A percentile compares a stretch with the other conserved stretches of the same genome.
These are phyloP conservation scores for Caradrina kadenii DNA, from an alignment of 2,888 invertebrate genomes.

Conservation along the genomic window DNA sequence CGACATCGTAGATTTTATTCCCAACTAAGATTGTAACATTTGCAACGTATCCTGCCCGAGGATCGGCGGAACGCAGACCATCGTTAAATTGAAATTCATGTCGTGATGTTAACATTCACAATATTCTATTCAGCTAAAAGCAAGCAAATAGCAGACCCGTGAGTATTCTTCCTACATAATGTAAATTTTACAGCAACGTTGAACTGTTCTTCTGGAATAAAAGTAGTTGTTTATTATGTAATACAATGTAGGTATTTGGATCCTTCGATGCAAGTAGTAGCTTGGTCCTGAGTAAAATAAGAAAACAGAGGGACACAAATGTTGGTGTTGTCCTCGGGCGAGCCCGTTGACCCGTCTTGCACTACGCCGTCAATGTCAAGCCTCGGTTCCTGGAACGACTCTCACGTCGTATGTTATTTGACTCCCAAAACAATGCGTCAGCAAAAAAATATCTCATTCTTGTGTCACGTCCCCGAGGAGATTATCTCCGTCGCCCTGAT, in stretches of 20 bases:
- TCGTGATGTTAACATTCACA: conserved; percentile 73
- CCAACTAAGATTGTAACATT: conserved; percentile 69
- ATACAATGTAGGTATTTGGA: conserved; percentile 50
- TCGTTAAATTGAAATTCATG: conserved; percentile 80
- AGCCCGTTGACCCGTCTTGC: conserved; percentile 48
- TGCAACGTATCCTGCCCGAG: conserved; percentile 54
- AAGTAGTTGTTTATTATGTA: conserved; percentile 58
- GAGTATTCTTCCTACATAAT: conserved; percentile 69
- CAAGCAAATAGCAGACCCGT: conserved; percentile 67
- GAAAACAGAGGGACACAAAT: conserved; percentile 5
- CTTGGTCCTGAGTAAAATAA: conserved; percentile 19
- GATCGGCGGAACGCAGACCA: conserved; percentile 63
- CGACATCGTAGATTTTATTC: conserved; percentile 67
- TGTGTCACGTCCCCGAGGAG: conserved; percentile 81
- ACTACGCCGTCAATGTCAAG: conserved; percentile 64
- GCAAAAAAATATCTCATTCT: conserved; percentile 80
- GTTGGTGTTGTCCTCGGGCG: conserved; percentile 15
- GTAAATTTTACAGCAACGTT: conserved; percentile 68
- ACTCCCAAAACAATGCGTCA: conserved; percentile 83
- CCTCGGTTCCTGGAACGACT: conserved; percentile 63
- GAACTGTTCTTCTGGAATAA: conserved; percentile 61
- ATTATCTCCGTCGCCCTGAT: conserved; percentile 79
- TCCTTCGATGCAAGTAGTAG: conserved; percentile 19
- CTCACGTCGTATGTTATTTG: conserved; percentile 59
- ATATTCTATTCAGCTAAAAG: conserved; percentile 77